These are phyloP conservation scores for Brachyopa scutellaris DNA, from an alignment of 2,888 invertebrate genomes.

Conservation along the genomic window DNA sequence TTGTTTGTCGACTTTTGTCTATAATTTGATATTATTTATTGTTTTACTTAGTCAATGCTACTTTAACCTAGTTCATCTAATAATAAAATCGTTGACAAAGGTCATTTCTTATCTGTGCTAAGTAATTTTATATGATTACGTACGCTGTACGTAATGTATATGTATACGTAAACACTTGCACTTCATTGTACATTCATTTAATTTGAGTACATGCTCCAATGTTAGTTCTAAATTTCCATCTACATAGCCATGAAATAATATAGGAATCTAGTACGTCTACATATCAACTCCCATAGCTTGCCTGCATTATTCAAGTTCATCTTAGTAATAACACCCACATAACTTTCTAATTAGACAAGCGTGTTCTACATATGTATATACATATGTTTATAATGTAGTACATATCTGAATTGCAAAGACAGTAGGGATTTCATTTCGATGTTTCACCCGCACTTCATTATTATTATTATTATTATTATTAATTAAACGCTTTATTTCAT, in stretches of 20 bases:
- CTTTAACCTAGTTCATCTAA: not conserved
- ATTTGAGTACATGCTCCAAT: no score
- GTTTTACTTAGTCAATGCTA: not conserved
- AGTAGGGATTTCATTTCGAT: no score
- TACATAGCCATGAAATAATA: not conserved
- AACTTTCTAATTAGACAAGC: no score
- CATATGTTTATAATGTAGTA: no score
- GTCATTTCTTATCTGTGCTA: slow-evolving; percentile 9
- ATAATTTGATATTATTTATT: not conserved
- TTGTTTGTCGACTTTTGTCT: not conserved
- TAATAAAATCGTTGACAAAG: not conserved
- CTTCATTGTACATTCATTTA: not conserved
- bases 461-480: no score
- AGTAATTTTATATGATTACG: not conserved
- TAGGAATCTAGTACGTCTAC: not conserved
- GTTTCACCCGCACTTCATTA: not conserved
- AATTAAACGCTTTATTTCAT: no score
- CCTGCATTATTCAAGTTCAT: no score
- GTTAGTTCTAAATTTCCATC: not conserved
- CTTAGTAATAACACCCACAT: no score
- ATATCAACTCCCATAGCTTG: no score
- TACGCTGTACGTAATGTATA: no score
- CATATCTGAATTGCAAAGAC: no score
- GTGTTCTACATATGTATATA: no score
- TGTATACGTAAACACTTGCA: not conserved